Conservation (phyloP, 2,888 invertebrate genomes). For the Tetrapedia diversipes region DNA sequence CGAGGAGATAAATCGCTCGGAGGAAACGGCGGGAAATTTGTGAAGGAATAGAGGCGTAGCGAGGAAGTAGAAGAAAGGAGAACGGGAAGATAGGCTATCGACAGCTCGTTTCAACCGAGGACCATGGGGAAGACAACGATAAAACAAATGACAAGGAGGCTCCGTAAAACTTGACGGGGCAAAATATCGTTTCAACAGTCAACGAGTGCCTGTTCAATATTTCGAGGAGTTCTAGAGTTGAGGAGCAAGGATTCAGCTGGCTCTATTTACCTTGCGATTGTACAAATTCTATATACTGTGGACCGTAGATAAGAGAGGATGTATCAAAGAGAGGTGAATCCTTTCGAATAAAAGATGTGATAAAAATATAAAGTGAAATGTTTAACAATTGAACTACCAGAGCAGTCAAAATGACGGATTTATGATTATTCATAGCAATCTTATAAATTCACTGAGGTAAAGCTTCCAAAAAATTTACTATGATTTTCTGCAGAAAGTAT, state of each 20-base stretch:
- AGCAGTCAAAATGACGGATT: too few relatives aligned
- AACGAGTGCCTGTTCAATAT: conserved; percentile 46
- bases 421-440: too few relatives aligned
- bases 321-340: neutral
- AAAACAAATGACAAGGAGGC: conserved; percentile 50
- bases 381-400: too few relatives aligned
- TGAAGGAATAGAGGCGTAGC: neutral
- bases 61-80: neutral
- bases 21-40: conserved; percentile 12
- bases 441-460: too few relatives aligned
- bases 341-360: neutral
- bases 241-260: conserved; percentile 35
- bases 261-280: neutral
- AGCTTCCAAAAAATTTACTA: too few relatives aligned
- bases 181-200: conserved; percentile 51
- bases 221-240: conserved; percentile 37
- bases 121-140: conserved; percentile 23
- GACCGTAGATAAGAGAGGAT: too few relatives aligned
- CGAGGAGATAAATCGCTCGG: conserved; percentile 17
- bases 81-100: conserved; percentile 38
- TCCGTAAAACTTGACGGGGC: conserved; percentile 16
- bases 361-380: neutral
- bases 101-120: conserved; percentile 48
- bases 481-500: too few relatives aligned
- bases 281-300: too few relatives aligned